Percentiles rank a stretch among this genome's conserved stretches.
phyloP scores from a whole-genome alignment of 2,113 vertebrate species.

The Phasianus colchicus region DNA sequence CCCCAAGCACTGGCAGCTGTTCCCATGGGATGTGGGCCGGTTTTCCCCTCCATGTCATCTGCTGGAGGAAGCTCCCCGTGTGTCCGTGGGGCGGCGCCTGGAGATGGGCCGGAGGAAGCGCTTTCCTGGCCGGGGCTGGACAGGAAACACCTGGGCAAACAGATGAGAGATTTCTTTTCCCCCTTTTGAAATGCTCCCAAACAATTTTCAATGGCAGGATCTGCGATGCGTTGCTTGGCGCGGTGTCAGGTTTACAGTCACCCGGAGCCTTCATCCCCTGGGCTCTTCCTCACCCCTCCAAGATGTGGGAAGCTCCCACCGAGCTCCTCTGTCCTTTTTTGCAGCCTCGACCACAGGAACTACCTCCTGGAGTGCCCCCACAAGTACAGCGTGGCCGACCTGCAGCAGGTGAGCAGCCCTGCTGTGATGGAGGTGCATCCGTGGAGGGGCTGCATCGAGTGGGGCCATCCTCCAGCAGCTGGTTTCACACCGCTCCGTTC shows the following conservation, averaged over 20 bases:
- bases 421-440: too few relatives aligned
- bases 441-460: too few relatives aligned
- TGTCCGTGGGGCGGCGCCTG: background rate
- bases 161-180: background rate
- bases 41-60: background rate
- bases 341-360: constrained; percentile 86
- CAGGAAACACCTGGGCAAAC: constrained; percentile 63
- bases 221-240: background rate
- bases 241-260: background rate
- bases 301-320: too few relatives aligned
- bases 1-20: too few relatives aligned
- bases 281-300: background rate
- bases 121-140: background rate
- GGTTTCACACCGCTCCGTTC: background rate
- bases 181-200: constrained; percentile 17
- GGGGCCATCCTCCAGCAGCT: background rate
- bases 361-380: constrained; percentile 89
- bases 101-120: constrained; percentile 48
- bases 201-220: background rate
- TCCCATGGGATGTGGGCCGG: background rate
- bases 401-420: constrained; percentile 86
- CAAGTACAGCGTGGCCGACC: constrained; percentile 89
- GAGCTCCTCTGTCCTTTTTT: constrained; percentile 9
- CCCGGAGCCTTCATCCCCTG: background rate
- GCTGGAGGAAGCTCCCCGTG: background rate